Evolutionary conservation across 2,797 vertebrate genomes (phyloP).

Genomic region (Eulemur mongoz): DNA sequence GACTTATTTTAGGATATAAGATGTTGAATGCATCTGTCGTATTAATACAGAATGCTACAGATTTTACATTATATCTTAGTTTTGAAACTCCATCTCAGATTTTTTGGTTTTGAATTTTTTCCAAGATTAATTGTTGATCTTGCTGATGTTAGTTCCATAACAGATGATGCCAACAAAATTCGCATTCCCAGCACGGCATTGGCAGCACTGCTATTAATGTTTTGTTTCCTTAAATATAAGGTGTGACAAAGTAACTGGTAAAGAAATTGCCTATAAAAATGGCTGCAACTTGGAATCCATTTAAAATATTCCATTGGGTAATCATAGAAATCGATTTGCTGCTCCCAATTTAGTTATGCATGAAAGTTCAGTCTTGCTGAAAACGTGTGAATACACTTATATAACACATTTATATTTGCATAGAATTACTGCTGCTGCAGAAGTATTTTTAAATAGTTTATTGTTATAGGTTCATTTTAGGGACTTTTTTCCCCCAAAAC

Average conservation of each 20-base stretch:
- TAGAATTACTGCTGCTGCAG: constrained; percentile 47
- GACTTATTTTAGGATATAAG: not conserved
- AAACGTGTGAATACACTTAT: constrained; percentile 52
- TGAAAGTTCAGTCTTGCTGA: constrained; percentile 51
- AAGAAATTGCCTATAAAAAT: constrained; percentile 45
- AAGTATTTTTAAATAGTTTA: constrained; percentile 43
- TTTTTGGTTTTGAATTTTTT: not conserved
- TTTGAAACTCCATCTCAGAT: not conserved
- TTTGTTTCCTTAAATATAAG: constrained; percentile 61
- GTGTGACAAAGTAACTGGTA: not conserved
- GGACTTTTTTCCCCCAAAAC: not conserved
- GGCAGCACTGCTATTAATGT: not conserved
- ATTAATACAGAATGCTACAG: not conserved
- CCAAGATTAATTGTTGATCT: constrained; percentile 14
- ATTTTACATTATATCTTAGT: not conserved
- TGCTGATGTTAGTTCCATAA: not conserved
- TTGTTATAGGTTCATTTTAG: constrained; percentile 29
- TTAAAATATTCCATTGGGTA: constrained; percentile 47
- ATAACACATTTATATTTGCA: constrained; percentile 67
- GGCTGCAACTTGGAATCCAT: not conserved
- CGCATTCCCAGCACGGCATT: not conserved
- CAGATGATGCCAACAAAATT: not conserved
- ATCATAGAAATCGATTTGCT: constrained; percentile 15
- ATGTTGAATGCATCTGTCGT: not conserved
- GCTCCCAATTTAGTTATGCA: constrained; percentile 59